Base-by-base conservation (phyloP, 2,113 vertebrate species). In the Mastomys coucha region DNA sequence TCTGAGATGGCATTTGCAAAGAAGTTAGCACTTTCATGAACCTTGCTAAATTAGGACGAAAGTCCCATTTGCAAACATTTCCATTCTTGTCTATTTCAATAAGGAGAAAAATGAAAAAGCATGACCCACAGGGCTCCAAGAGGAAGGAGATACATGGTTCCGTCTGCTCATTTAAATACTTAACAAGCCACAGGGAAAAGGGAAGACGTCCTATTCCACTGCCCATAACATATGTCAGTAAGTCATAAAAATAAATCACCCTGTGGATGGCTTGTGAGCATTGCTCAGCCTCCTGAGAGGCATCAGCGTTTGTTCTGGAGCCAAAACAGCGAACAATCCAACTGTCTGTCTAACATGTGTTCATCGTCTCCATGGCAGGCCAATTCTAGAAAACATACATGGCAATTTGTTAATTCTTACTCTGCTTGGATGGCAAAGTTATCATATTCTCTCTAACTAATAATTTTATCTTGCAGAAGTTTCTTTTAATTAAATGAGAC, bases 181-280 rank as follows among this genome's bases (percentile, higher is more conserved):
- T 97, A 96, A 97, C 95, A 96, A 97, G 94, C 96, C 93, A 94
- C 85, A 75, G 92, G 92, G 92, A 92, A 95, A 65, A 94, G 93
- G 93, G 91, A 96, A 97, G 96, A 92, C 91, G 93, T 89, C 91
- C 92, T 82, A 81, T 89, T 95, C 70, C 91, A 97, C 86, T 94
- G 95, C 95, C 95, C 96, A 94, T 93, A 97, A 96, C 95, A 96
- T 97, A 97, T 96, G 96, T 97, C 97, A 97, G 94, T 65, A 97
- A 96, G 95, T 97, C 97, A 96, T 97, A 98, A 96, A 98, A 98
- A 98, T 98, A 96, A 98, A 96, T 95, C 95, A 96, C 45, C 91
- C 70, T 1, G 0, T 26, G 88, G 92, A 97, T 0, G 16, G 72
- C 95, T 95, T 89, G 94, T 93, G 82, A 97, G 88, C 77, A 91